Percentiles rank a stretch among this genome's conserved stretches.
Conservation (phyloP, 2,113 vertebrate genomes). For the Ammodytes dubius region DNA sequence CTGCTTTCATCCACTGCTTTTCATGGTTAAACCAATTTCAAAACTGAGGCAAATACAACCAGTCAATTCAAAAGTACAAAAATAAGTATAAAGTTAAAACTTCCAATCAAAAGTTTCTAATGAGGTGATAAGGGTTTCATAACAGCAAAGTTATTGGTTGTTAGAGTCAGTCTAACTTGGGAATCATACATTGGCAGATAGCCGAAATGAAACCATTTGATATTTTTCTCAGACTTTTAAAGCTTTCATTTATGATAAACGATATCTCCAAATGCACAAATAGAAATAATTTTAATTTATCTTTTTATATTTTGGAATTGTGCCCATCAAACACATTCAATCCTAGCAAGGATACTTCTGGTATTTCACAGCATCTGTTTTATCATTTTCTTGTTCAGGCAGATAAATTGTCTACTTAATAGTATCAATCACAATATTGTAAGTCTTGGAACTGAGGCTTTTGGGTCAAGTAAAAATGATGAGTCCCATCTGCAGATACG, state of each 20-base stretch:
- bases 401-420: conserved; percentile 32
- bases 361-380: conserved; percentile 33
- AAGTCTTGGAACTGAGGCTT: conserved; percentile 24
- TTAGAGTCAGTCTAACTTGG: no score
- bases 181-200: not conserved
- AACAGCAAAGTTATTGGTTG: not conserved
- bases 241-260: conserved; percentile 2
- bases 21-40: no score
- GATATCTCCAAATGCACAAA: not conserved
- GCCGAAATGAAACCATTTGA: not conserved
- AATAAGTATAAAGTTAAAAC: not conserved
- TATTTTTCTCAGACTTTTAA: not conserved
- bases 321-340: conserved; percentile 5
- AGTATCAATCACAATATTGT: conserved; percentile 46
- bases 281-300: not conserved
- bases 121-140: not conserved
- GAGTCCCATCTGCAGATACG: conserved; percentile 36
- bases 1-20: no score
- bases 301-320: conserved; percentile 6
- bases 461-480: conserved; percentile 34
- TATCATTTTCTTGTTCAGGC: conserved; percentile 9
- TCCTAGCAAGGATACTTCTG: not conserved
- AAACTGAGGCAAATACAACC: no score
- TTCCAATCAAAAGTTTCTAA: not conserved
- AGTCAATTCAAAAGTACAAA: no score